Evolutionary conservation across 2,888 invertebrate genomes (phyloP).

Genomic region (Ormyrus nitidulus): DNA sequence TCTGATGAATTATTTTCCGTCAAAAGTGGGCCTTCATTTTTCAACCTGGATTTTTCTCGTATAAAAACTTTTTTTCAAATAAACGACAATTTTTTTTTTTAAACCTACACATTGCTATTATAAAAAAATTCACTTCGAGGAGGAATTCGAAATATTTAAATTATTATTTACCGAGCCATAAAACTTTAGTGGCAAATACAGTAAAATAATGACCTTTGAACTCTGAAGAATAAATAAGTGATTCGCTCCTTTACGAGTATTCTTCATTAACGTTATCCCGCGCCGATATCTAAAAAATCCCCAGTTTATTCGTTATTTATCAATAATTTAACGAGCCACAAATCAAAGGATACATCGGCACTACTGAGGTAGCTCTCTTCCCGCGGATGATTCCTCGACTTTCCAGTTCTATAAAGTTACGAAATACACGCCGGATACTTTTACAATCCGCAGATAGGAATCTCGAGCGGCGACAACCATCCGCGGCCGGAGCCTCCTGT

Average conservation of each 20-base stretch:
- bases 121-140: not conserved
- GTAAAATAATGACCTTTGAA: conserved; percentile 31
- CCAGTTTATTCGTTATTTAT: conserved; percentile 1
- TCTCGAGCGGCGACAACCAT: conserved; percentile 18
- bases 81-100: too few species aligned
- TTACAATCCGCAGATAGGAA: conserved; percentile 14
- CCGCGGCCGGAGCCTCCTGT: conserved; percentile 25
- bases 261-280: too few species aligned
- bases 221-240: not conserved
- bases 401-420: not conserved
- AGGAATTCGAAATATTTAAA: conserved; percentile 29
- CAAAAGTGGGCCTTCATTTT: too few species aligned
- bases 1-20: too few species aligned
- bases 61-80: too few species aligned
- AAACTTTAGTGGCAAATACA: conserved; percentile 18
- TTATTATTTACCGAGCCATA: conserved; percentile 33
- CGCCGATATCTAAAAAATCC: not conserved
- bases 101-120: too few species aligned
- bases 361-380: conserved; percentile 52
- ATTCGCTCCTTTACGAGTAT: too few species aligned
- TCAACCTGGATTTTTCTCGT: too few species aligned
- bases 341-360: conserved; percentile 8
- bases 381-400: conserved; percentile 2
- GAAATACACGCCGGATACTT: conserved; percentile 1
- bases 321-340: conserved; percentile 23